Base-by-base conservation (phyloP, 1,140 invertebrate species). In the Dendrolimus punctatus region DNA sequence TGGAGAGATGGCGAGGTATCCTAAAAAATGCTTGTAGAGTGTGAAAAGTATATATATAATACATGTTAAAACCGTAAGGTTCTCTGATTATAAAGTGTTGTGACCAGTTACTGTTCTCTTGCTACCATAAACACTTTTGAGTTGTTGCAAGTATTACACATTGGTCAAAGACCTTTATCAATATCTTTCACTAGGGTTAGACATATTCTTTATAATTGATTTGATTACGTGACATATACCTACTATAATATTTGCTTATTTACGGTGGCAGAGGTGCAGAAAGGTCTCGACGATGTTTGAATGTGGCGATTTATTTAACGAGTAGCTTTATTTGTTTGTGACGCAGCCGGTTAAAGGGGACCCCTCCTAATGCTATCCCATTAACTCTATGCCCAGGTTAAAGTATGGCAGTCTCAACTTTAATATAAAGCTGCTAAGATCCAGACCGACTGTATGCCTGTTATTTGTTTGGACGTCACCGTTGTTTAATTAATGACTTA, bases 241-340 rank as follows among this genome's bases (percentile, higher is more conserved):
- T n/a, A n/a, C 39, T 63, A 64, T 64, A 53, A 60, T 64, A 56
- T 71, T 68, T 68, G 66, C 68, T 60, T 68, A 63, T 66, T 66
- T 55, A 61, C 50, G 51, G 50, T 53, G 59, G 57, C 57, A 62
- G 60, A 72, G 66, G 69, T 72, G 69, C 64, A 62, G 66, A 72
- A 65, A 66, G 66, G 64, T 69, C 66, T 55, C 48, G 57, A 55
- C 66, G 60, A 62, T 69, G 66, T 72, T 72, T 69, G 64, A 69
- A 56, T 67, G 66, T 61, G 66, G 62, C 57, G 64, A 69, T 72
- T 72, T 72, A 69, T 72, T 69, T 66, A 72, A 66, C 66, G 64
- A 72, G 66, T 66, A 55, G 69, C 66, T 72, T 72, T 69, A 72
- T 69, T 69, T 72, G 69, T 72, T 72, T 69, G 60, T 49, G 51